Base-by-base conservation (phyloP, 2,113 vertebrate species). In the Ellobius talpinus region DNA sequence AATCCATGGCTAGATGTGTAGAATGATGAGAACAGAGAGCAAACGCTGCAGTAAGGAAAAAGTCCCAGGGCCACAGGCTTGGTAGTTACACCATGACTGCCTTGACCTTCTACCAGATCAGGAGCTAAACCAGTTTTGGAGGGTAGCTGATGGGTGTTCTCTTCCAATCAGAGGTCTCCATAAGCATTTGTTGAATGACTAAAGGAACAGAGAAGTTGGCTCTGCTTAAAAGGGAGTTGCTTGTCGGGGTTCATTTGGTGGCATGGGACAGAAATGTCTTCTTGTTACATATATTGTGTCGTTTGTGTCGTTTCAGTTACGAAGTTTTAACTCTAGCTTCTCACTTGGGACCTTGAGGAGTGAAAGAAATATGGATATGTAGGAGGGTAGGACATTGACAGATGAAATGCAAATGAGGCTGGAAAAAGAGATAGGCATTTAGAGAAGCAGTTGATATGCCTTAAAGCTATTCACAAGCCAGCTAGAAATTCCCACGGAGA, bases 401-500 rank as follows among this genome's bases (percentile, higher is more conserved):
- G 82, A 94, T 89, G 94, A 95, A 92, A 94, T 82, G 91, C 76
- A 96, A 63, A 95, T 89, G 93, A 94, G 92, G 1, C 90, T 96
- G 74, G 90, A 65, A 90, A 96, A 88, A 81, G 94, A 94, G 33
- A 74, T n/a, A 91, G 61, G 82, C 93, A 82, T 95, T 97, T 91
- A 45, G 91, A 68, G 86, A 73, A 95, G 61, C 91, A 96, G 93
- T 77, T 95, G 86, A 89, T 94, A 86, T 95, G 89, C 23, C 39
- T 95, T 73, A 73, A 89, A 97, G 92, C 66, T 95, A 92, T 86
- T 72, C 91, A 61, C 36, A 92, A 96, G 89, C 47, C 52, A 77
- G 70, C 66, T 94, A 84, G 90, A 90, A 93, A 94, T 90, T 94
- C 47, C 70, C 66, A 90, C 36, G 24, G 31, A 61, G 76, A 58